These are phyloP conservation scores for Holotrichia oblita DNA, from an alignment of 1,140 invertebrate species.

Conservation along the genomic window DNA sequence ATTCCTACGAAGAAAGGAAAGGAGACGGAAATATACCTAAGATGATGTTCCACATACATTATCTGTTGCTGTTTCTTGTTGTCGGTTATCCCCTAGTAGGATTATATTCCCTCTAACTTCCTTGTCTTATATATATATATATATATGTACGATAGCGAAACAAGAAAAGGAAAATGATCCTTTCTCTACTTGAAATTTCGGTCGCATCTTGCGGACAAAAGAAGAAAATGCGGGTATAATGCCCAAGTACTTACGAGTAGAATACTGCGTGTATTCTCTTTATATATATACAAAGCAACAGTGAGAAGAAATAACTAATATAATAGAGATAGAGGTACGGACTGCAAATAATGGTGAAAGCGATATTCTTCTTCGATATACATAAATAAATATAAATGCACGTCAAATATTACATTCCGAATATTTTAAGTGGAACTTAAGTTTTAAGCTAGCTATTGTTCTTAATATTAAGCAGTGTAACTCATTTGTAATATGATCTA, in stretches of 20 bases:
- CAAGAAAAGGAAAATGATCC: neutral
- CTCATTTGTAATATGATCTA: too few species aligned
- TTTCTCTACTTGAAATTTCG: neutral
- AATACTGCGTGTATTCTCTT: neutral
- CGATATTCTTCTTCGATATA: too few species aligned
- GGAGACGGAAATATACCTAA: neutral
- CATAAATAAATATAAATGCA: too few species aligned
- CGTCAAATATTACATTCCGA: too few species aligned
- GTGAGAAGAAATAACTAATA: too few species aligned
- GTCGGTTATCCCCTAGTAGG: neutral
- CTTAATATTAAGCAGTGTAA: too few species aligned
- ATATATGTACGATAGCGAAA: neutral
- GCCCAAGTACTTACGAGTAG: neutral
- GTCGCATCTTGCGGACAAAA: neutral
- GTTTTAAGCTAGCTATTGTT: too few species aligned
- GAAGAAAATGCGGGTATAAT: neutral
- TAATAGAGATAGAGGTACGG: too few species aligned
- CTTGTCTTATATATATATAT: too few species aligned
- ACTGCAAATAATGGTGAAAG: too few species aligned
- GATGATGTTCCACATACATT: neutral
- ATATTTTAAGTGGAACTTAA: too few species aligned
- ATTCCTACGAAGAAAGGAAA: neutral
- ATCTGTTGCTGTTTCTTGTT: conserved; percentile 9
- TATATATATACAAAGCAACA: too few species aligned
- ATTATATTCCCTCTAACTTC: neutral